Percentiles rank a stretch among this genome's conserved stretches.
Conservation (phyloP, 2,113 vertebrate species). For the Turdus rufiventris region DNA sequence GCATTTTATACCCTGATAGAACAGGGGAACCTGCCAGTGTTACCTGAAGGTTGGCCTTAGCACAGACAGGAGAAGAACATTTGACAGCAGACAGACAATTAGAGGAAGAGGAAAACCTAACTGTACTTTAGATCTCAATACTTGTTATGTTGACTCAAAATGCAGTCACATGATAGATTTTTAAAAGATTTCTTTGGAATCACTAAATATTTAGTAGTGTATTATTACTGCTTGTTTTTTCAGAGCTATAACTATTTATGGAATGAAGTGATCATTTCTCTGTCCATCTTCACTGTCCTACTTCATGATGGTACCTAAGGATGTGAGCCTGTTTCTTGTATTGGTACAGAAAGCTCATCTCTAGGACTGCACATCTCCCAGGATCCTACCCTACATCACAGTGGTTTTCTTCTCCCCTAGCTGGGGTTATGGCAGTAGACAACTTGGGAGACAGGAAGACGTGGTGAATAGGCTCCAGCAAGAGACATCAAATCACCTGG, state of each 20-base stretch:
- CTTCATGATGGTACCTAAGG: not conserved
- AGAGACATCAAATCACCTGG: not conserved
- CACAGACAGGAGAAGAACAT: not conserved
- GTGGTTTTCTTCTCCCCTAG: not conserved
- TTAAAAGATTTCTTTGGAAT: not conserved
- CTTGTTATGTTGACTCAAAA: not conserved
- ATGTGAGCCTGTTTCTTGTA: not conserved
- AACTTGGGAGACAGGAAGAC: rapidly evolving
- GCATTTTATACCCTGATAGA: not conserved
- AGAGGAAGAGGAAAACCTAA: not conserved
- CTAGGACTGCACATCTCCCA: not conserved
- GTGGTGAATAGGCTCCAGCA: not conserved
- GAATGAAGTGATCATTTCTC: not conserved
- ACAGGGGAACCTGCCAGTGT: not conserved
- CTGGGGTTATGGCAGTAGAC: not conserved
- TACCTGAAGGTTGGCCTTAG: not conserved
- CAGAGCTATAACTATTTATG: not conserved
- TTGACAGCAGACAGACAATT: not conserved
- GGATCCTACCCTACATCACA: not conserved
- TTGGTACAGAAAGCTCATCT: not conserved
- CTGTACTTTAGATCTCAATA: not conserved
- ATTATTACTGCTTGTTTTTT: not conserved
- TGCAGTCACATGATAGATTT: not conserved
- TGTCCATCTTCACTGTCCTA: not conserved
- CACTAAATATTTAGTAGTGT: not conserved